Base-by-base conservation (phyloP, 2,113 vertebrate genomes). In the Oxyruncus cristatus region DNA sequence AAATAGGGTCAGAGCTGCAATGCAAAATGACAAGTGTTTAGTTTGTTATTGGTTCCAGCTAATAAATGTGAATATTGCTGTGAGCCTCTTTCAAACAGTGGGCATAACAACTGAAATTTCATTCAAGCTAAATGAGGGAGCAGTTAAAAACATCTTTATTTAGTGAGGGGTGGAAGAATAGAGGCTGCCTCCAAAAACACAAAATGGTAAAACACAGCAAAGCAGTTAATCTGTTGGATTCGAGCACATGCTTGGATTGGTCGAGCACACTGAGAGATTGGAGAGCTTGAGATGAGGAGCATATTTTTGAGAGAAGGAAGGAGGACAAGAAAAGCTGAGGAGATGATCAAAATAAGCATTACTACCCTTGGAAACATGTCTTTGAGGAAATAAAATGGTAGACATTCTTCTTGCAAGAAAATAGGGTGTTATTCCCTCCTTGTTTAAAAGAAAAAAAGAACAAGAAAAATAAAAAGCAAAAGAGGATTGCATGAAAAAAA, bases 41-140 rank as follows among this genome's bases (percentile, higher is more conserved):
- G 53, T 63, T 91, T 77, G 78, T 85, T 95, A 93, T 87, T 93
- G 62, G 80, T 92, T 96, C 76, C 76, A 91, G 62, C 70, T 92
- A 95, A 94, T 96, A 96, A 95, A 95, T 89, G 55, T 80, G 90
- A 93, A 47, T 89, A 75, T 94, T 89, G 83, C 93, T 95, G 44
- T 91, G 70, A 93, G 76, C 71, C 19, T 85, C 55, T 91, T 74
- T 91, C 72, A 92, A 28, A 87, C 86, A 78, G 59, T 92, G 89
- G 86, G 61, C 72, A 91, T 93, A 95, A 96, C 52, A 92, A 75
- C 87, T 49, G 76, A 84, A 89, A 93, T 91, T 85, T 70, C 47
- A 72, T 91, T 81, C 76, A 59, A 55, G 52, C 65, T 95, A 91
- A 91, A 92, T 78, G 56, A 89, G 86, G 28, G 73, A 87, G 65